These are phyloP conservation scores for Calidris pugnax DNA, from an alignment of 2,113 vertebrate species.

Conservation along the genomic window DNA sequence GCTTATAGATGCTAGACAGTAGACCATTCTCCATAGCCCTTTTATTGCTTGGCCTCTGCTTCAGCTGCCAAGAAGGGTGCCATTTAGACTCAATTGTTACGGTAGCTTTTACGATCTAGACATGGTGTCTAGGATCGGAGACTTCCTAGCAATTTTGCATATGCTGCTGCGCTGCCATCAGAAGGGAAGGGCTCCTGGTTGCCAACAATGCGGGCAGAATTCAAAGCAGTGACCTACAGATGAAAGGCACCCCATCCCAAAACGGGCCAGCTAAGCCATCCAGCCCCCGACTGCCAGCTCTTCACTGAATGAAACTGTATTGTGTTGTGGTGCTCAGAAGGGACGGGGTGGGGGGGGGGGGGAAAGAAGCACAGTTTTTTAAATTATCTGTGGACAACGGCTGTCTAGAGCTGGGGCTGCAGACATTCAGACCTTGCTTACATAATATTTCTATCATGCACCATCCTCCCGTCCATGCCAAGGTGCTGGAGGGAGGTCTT, in stretches of 20 bases:
- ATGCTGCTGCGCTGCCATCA: conserved; percentile 22
- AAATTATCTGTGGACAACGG: conserved; percentile 10
- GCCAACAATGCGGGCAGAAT: conserved; percentile 53
- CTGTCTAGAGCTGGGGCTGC: neutral
- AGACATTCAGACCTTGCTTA: conserved; percentile 35
- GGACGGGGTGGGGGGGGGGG: rapidly evolving
- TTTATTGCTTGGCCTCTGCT: conserved; percentile 46
- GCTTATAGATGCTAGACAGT: conserved; percentile 53
- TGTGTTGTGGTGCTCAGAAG: conserved; percentile 8
- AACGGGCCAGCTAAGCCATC: conserved; percentile 34
- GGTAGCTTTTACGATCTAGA: conserved; percentile 60
- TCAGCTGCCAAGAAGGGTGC: conserved; percentile 56
- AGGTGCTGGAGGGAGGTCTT: conserved; percentile 61
- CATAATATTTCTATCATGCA: conserved; percentile 40
- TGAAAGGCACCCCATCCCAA: conserved; percentile 41
- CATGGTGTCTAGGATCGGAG: conserved; percentile 59
- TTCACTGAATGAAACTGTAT: conserved; percentile 45
- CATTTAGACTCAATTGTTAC: conserved; percentile 61
- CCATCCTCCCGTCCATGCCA: conserved; percentile 11
- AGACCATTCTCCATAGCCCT: conserved; percentile 36
- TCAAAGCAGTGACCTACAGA: conserved; percentile 60
- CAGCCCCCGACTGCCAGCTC: conserved; percentile 27
- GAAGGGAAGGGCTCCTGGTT: conserved; percentile 20
- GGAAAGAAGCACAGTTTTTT: neutral
- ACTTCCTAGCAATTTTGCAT: conserved; percentile 56